phyloP scores from a whole-genome alignment of 2,888 invertebrate genomes.

The Caenorhabditis drosophilae region DNA sequence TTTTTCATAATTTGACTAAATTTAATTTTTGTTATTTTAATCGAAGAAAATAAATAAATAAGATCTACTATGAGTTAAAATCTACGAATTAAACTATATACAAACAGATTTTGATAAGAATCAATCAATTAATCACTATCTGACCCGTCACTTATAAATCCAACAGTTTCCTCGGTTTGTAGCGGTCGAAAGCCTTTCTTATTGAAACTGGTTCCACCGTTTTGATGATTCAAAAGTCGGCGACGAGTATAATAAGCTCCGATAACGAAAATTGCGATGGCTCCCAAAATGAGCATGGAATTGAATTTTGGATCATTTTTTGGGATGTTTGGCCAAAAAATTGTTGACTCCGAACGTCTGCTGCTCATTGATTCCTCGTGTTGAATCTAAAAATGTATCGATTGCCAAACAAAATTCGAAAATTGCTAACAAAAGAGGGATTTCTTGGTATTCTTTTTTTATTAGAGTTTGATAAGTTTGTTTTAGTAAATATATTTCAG shows the following conservation, averaged over 20 bases:
- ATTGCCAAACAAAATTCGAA: neutral
- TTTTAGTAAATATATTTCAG: too few relatives aligned
- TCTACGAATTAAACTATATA: slow-evolving; percentile 9
- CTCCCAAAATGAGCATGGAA: slow-evolving; percentile 15
- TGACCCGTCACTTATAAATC: slow-evolving; percentile 45
- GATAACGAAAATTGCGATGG: slow-evolving; percentile 16
- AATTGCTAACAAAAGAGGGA: slow-evolving; percentile 2
- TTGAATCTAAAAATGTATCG: slow-evolving; percentile 30
- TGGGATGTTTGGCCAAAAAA: slow-evolving; percentile 9
- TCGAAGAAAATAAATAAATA: too few relatives aligned
- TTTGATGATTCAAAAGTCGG: slow-evolving; percentile 23
- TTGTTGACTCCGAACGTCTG: neutral
- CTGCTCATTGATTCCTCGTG: slow-evolving; percentile 21
- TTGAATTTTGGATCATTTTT: slow-evolving; percentile 17
- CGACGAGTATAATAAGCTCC: slow-evolving; percentile 24
- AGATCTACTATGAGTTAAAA: too few relatives aligned
- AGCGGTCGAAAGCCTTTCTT: slow-evolving; percentile 63
- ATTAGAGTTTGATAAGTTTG: too few relatives aligned
- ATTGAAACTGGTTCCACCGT: slow-evolving; percentile 12
- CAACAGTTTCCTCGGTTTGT: slow-evolving; percentile 51
- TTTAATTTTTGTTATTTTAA: too few relatives aligned
- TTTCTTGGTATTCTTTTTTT: too few relatives aligned
- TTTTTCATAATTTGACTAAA: too few relatives aligned
- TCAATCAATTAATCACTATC: slow-evolving; percentile 49
- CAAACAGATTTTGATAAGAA: slow-evolving; percentile 8